phyloP scores from a whole-genome alignment of 2,113 vertebrate genomes.

The Ictalurus furcatus region DNA sequence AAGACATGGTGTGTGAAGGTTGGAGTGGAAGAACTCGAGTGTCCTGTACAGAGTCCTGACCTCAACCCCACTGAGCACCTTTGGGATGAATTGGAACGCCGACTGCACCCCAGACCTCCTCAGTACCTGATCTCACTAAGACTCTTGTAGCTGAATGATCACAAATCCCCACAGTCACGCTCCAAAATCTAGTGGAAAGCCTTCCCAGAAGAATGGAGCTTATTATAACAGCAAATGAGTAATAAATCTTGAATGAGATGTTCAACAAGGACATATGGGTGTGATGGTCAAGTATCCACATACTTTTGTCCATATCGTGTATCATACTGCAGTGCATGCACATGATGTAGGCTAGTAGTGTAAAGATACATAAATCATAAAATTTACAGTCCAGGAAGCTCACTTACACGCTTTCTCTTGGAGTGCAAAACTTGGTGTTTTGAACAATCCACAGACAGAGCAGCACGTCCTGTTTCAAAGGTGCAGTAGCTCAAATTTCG shows the following conservation, averaged over 20 bases:
- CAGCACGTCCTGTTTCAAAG: constrained; percentile 58
- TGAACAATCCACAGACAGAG: constrained; percentile 64
- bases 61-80: neutral
- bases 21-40: neutral
- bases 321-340: neutral
- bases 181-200: neutral
- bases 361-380: neutral
- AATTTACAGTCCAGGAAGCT: neutral
- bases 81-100: neutral
- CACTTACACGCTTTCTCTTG: neutral
- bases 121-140: neutral
- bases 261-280: neutral
- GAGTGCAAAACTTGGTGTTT: constrained; percentile 47
- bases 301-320: neutral
- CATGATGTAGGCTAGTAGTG: neutral
- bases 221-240: neutral
- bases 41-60: neutral
- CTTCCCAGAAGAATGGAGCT: neutral
- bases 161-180: neutral
- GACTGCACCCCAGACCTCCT: neutral
- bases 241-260: neutral
- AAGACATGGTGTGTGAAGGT: neutral
- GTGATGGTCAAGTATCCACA: neutral
- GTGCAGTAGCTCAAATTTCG: constrained; percentile 61
- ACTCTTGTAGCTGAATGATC: neutral